Percentiles rank a stretch among this genome's conserved stretches.
phyloP scores from a whole-genome alignment of 1,140 invertebrate genomes.

The Leptinotarsa lineolata region DNA sequence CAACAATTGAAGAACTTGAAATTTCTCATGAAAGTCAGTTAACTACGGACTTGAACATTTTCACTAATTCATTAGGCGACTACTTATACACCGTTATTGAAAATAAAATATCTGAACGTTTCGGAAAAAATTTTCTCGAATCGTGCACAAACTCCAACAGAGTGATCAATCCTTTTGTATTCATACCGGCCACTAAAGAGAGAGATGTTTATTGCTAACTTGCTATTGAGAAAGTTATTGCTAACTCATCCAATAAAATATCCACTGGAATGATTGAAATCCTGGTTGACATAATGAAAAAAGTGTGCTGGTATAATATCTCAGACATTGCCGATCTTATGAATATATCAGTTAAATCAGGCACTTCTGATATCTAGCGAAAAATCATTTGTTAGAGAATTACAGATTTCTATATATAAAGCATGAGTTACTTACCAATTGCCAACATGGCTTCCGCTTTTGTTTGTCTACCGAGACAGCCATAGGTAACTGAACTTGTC shows the following conservation, averaged over 20 bases:
- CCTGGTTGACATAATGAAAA: constrained; percentile 11
- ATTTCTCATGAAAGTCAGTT: background rate
- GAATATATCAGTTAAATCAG: constrained; percentile 14
- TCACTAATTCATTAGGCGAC: background rate
- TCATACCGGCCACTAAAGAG: too few species aligned
- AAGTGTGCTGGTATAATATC: constrained; percentile 5
- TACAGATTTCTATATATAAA: constrained; percentile 26
- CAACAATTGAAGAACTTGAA: too few species aligned
- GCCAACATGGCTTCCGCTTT: constrained; percentile 13
- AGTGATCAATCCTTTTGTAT: too few species aligned
- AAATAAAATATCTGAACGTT: constrained; percentile 11
- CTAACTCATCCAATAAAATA: constrained; percentile 2
- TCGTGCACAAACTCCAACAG: background rate
- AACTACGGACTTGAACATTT: background rate
- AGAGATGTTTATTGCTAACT: too few species aligned
- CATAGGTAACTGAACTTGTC: constrained; percentile 9
- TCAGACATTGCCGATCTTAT: constrained; percentile 16
- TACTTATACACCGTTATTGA: constrained; percentile 11
- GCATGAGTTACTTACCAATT: constrained; percentile 3
- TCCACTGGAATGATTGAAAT: constrained; percentile 11
- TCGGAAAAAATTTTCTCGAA: background rate
- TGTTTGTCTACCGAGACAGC: constrained; percentile 14
- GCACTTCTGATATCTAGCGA: background rate
- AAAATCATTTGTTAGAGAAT: constrained; percentile 10
- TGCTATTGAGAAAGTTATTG: background rate